Base-by-base conservation (phyloP, 2,888 invertebrate species). In the Saturnia japonica region DNA sequence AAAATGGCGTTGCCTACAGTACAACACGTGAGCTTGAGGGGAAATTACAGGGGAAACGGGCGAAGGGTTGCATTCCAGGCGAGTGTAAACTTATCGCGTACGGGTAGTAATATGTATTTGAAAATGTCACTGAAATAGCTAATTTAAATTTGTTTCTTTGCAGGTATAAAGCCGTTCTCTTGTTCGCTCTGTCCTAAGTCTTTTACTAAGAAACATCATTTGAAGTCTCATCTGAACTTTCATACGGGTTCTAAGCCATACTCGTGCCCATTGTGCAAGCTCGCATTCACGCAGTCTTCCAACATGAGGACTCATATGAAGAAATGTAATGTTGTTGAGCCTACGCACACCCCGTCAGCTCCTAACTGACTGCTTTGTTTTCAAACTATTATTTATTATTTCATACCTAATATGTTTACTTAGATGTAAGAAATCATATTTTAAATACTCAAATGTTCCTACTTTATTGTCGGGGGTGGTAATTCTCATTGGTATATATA, bases 281-380 rank as follows among this genome's bases (percentile, higher is more conserved):
- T 97, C 57, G 95, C 96, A 16, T 97, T 97, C 85, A 97, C 97
- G 0, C 97, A 97, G 87, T 97, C 97, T 68, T 97, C 97, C 78
- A 97, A 97, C 82, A 97, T 97, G 97, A 94, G 97, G 76, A 97
- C 97, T 0, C 97, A 97, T 84, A 95, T 95, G 82, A 97, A 97
- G 88, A 97, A 97, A 85, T 97, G 97, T 79, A 87, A 77, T n/a
- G 86, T 81, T 0, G 78, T 83, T 12, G 84, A 81, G 45, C 73
- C 77, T 16, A 72, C 42, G 11, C 64, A n/a, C 67, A 69, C 47
- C 67, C 40, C 16, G 22, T 11, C 51, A 14, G 25, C 67, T 43
- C 42, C 66, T 25, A 40, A 19, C 54, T 19, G 64, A 16, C 19
- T 12, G 11, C 3, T 51, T 47, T 22, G 8, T n/a, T 16, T 66